These are phyloP conservation scores for Tragelaphus buxtoni DNA, from an alignment of 2,113 vertebrate species.

Conservation along the genomic window DNA sequence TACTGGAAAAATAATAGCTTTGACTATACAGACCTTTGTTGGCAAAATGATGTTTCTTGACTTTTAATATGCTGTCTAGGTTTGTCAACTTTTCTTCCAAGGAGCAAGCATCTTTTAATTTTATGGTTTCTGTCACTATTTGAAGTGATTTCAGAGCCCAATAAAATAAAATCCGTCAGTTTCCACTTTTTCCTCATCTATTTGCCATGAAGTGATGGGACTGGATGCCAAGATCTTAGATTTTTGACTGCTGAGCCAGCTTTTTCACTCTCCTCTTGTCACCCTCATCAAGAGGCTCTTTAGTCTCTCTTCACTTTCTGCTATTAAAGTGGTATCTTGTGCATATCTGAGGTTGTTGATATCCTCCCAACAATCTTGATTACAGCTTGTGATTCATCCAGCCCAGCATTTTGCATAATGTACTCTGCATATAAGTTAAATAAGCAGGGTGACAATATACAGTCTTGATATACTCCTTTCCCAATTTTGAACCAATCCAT, in stretches of 20 bases:
- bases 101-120: neutral
- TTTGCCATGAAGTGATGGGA: neutral
- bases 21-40: neutral
- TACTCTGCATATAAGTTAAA: neutral
- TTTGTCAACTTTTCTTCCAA: neutral
- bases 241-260: neutral
- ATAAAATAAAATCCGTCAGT: neutral
- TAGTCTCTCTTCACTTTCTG: neutral
- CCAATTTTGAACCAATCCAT: neutral
- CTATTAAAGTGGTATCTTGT: neutral
- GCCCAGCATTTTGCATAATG: neutral
- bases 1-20: neutral
- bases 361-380: neutral
- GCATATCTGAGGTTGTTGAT: neutral
- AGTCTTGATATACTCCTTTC: neutral
- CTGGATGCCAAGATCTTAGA: neutral
- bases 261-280: neutral
- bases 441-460: neutral
- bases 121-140: neutral
- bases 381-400: neutral
- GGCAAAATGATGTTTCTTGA: neutral
- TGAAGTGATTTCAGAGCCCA: neutral
- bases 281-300: neutral
- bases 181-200: neutral
- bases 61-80: neutral